Percentiles rank a stretch among this genome's conserved stretches.
Evolutionary conservation across 2,888 invertebrate species (phyloP).

Genomic region (Frankliniella fusca): DNA sequence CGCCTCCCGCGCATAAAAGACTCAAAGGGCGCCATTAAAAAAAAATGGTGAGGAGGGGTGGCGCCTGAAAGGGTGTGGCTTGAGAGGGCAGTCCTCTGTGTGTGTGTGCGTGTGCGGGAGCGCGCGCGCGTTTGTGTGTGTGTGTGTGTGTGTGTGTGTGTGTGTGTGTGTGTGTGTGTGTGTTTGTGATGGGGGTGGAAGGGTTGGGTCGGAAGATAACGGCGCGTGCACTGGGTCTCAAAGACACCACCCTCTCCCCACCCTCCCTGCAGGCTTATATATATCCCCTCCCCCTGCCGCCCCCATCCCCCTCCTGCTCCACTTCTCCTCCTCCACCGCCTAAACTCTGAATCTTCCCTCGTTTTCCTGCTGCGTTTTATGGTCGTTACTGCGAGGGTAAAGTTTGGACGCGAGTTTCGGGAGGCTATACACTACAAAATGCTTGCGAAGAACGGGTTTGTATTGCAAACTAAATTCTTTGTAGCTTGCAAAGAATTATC

Average conservation of each 20-base stretch:
- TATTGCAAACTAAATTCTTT: too few relatives aligned
- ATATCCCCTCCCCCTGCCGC: neutral
- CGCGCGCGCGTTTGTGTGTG: neutral
- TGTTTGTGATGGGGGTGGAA: neutral
- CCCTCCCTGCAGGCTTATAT: neutral
- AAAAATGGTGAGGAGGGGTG: neutral
- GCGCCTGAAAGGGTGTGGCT: slow-evolving; percentile 16
- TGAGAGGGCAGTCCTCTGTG: neutral
- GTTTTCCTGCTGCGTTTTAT: too few relatives aligned
- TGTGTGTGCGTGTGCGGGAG: neutral
- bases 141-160: neutral
- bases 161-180: neutral
- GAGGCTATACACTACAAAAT: too few relatives aligned
- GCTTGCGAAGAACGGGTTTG: too few relatives aligned
- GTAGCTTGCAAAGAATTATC: too few relatives aligned
- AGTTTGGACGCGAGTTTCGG: too few relatives aligned
- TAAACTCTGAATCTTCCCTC: too few relatives aligned
- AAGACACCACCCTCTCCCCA: neutral
- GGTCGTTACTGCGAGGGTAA: too few relatives aligned
- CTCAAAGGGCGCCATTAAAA: slow-evolving; percentile 22
- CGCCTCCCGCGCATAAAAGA: slow-evolving; percentile 9
- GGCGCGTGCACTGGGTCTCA: slow-evolving; percentile 9
- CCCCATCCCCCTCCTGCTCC: neutral
- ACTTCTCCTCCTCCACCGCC: too few relatives aligned
- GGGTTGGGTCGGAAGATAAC: neutral